Percentiles rank a stretch among this genome's conserved stretches.
Evolutionary conservation across 2,888 invertebrate species (phyloP).

Genomic region (Dendrolimus pini): DNA sequence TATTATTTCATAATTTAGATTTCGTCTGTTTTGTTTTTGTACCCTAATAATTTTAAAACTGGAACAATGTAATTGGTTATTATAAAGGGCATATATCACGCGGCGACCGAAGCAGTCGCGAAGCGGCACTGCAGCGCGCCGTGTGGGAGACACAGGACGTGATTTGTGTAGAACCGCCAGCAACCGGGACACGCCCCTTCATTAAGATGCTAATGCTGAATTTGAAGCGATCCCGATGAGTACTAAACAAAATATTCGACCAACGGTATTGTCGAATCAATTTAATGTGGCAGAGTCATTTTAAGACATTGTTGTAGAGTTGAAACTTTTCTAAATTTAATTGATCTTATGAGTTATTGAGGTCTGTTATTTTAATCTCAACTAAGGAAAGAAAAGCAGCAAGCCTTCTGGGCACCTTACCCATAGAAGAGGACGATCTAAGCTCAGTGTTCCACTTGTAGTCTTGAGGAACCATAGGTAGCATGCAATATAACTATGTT

Average conservation of each 20-base stretch:
- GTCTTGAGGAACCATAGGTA: too few species aligned
- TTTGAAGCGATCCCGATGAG: slow-evolving; percentile 39
- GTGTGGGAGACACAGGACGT: slow-evolving; percentile 47
- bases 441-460: too few species aligned
- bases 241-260: slow-evolving; percentile 4
- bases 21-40: neutral
- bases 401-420: too few species aligned
- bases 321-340: too few species aligned
- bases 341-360: too few species aligned
- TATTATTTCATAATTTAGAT: neutral
- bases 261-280: too few species aligned
- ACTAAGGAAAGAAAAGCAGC: too few species aligned
- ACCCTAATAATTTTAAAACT: slow-evolving; percentile 1
- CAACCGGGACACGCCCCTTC: slow-evolving; percentile 52
- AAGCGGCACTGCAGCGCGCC: slow-evolving; percentile 21
- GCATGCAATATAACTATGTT: too few species aligned
- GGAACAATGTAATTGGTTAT: slow-evolving; percentile 63
- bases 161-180: slow-evolving; percentile 45
- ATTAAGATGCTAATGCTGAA: slow-evolving; percentile 70
- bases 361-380: too few species aligned
- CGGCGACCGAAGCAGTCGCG: slow-evolving; percentile 1
- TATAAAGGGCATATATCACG: slow-evolving; percentile 66
- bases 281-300: too few species aligned
- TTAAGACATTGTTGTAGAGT: too few species aligned
- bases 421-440: too few species aligned